Evolutionary conservation across 2,888 invertebrate species (phyloP).

Genomic region (Calameuta pallipes): DNA sequence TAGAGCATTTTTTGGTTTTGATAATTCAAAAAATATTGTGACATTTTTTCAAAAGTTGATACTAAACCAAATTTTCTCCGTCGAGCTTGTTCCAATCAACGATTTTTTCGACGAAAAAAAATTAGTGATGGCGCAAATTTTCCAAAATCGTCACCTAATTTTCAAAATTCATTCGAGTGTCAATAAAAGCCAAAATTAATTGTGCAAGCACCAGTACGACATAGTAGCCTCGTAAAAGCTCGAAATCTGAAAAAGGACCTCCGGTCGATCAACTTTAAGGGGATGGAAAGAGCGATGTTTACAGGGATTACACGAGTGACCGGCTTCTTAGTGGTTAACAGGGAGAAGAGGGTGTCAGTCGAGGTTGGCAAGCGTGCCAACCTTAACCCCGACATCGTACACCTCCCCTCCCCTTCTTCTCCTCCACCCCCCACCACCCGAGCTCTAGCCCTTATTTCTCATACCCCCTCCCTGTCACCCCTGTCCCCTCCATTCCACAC

Average conservation of each 20-base stretch:
- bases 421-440: too few relatives aligned
- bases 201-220: not conserved
- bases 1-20: not conserved
- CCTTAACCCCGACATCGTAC: not conserved
- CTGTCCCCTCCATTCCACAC: not conserved
- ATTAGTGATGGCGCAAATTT: too few relatives aligned
- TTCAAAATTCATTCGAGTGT: too few relatives aligned
- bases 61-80: too few relatives aligned
- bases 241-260: not conserved
- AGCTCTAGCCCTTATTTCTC: not conserved
- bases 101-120: too few relatives aligned
- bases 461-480: not conserved
- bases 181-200: not conserved
- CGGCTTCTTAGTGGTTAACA: conserved; percentile 11
- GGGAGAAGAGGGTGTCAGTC: not conserved
- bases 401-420: too few relatives aligned
- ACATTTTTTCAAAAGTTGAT: too few relatives aligned
- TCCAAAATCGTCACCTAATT: not conserved
- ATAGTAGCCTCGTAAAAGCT: not conserved
- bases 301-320: conserved; percentile 42
- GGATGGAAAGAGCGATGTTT: not conserved
- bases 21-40: too few relatives aligned
- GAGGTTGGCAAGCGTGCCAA: not conserved
- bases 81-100: too few relatives aligned
- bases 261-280: not conserved